Percentiles rank a stretch among this genome's conserved stretches.
phyloP scores from a whole-genome alignment of 1,140 invertebrate species.

The Megathymus violae region DNA sequence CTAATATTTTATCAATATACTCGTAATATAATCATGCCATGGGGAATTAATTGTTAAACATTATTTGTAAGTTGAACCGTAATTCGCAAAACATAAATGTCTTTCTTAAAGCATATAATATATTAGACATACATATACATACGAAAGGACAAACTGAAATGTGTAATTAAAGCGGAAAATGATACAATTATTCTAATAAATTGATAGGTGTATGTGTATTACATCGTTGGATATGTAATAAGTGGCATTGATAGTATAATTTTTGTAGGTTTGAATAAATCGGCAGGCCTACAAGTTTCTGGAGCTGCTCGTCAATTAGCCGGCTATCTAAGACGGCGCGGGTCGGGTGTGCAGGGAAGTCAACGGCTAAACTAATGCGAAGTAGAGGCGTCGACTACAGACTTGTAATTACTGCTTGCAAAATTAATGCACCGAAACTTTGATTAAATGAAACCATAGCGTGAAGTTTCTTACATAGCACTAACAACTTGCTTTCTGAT shows the following conservation, averaged over 20 bases:
- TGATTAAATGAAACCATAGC: slow-evolving; percentile 77
- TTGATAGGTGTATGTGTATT: no score
- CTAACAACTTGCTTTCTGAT: slow-evolving; percentile 54
- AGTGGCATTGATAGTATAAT: slow-evolving; percentile 7
- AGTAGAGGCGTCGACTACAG: slow-evolving; percentile 65
- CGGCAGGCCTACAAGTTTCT: slow-evolving; percentile 57
- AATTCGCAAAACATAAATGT: no score
- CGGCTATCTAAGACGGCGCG: slow-evolving; percentile 46
- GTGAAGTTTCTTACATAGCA: slow-evolving; percentile 58
- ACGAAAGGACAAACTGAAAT: no score
- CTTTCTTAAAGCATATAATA: no score
- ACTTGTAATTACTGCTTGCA: slow-evolving; percentile 80
- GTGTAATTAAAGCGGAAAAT: no score
- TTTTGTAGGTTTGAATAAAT: slow-evolving; percentile 57
- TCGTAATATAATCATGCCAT: no score
- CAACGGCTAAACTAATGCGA: slow-evolving; percentile 72
- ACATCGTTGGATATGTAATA: no score
- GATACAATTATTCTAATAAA: no score
- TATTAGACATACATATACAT: no score
- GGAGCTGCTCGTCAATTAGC: slow-evolving; percentile 63
- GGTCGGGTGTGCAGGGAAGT: slow-evolving; percentile 53
- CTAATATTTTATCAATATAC: no score
- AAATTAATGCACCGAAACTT: slow-evolving; percentile 81
- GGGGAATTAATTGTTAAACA: no score
- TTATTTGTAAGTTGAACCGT: no score